A percentile compares a stretch with the other conserved stretches of the same genome.
Evolutionary conservation across 2,888 invertebrate genomes (phyloP).

Genomic region (Dendrolimus pini): DNA sequence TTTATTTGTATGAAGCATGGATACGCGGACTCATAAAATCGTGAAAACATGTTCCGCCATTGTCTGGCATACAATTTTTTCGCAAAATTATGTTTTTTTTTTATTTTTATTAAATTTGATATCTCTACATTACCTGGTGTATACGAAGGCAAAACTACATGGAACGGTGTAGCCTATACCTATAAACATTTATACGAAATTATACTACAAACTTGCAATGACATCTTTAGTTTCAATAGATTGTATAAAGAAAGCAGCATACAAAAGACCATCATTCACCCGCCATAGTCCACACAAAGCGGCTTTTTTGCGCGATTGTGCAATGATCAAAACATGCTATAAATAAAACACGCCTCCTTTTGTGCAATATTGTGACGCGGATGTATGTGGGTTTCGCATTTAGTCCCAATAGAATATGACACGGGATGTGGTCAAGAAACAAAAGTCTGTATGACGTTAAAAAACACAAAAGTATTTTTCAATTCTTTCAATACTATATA

Average conservation of each 20-base stretch:
- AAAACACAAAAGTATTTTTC: background rate
- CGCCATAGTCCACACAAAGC: conserved; percentile 31
- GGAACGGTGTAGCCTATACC: too few relatives aligned
- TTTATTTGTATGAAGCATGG: too few relatives aligned
- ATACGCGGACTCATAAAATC: too few relatives aligned
- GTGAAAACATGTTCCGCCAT: too few relatives aligned
- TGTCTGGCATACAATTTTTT: too few relatives aligned
- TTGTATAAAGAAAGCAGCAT: conserved; percentile 21
- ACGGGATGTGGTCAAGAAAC: background rate
- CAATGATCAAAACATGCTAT: conserved; percentile 58
- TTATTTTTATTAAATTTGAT: too few relatives aligned
- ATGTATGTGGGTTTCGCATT: background rate
- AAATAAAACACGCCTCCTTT: conserved; percentile 64
- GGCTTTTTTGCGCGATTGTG: conserved; percentile 40
- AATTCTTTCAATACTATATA: too few relatives aligned
- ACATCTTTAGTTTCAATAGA: background rate
- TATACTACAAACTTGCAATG: background rate
- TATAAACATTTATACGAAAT: too few relatives aligned
- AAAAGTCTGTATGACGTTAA: background rate
- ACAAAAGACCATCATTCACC: conserved; percentile 35
- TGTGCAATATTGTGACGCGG: conserved; percentile 12
- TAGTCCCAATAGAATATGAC: background rate
- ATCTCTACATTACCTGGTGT: too few relatives aligned
- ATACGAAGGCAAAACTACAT: too few relatives aligned
- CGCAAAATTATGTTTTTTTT: too few relatives aligned